Percentiles rank a stretch among this genome's conserved stretches.
Conservation (phyloP, 2,113 vertebrate genomes). For the Centropristis striata region DNA sequence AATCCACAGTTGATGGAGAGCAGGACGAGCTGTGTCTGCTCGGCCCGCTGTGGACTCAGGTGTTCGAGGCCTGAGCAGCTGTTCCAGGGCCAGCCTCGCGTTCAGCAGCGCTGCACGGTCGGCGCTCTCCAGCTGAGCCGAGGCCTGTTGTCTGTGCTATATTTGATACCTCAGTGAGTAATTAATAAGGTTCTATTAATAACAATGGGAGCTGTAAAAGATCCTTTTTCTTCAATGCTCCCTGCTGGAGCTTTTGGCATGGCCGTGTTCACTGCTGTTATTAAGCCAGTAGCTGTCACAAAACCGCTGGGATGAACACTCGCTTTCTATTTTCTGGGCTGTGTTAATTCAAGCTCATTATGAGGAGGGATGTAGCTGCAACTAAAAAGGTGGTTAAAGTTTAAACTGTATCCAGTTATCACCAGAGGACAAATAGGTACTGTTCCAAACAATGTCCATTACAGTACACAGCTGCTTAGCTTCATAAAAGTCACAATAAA, state of each 20-base stretch:
- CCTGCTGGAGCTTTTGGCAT: slow-evolving; percentile 49
- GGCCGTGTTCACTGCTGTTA: slow-evolving; percentile 47
- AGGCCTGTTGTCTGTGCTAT: slow-evolving; percentile 79
- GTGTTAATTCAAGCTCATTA: slow-evolving; percentile 35
- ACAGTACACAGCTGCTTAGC: neutral
- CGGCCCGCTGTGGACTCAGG: slow-evolving; percentile 63
- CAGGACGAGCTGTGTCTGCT: slow-evolving; percentile 32
- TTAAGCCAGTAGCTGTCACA: slow-evolving; percentile 62
- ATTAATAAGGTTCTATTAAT: slow-evolving; percentile 87
- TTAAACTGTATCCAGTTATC: slow-evolving; percentile 1
- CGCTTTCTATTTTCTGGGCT: slow-evolving; percentile 15
- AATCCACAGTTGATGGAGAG: slow-evolving; percentile 43
- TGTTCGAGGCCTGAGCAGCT: slow-evolving; percentile 72
- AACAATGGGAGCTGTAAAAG: slow-evolving; percentile 77
- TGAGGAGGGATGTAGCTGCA: neutral
- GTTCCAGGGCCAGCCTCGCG: slow-evolving; percentile 60
- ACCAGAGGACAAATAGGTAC: neutral
- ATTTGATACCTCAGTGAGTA: slow-evolving; percentile 82
- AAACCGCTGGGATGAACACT: slow-evolving; percentile 51
- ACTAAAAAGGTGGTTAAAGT: slow-evolving; percentile 12
- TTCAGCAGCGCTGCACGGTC: slow-evolving; percentile 37
- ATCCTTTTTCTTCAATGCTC: slow-evolving; percentile 67
- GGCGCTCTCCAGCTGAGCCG: slow-evolving; percentile 70
- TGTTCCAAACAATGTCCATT: neutral
- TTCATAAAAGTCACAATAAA: neutral